A percentile compares a stretch with the other conserved stretches of the same genome.
These are phyloP conservation scores for Thamnaconus septentrionalis DNA, from an alignment of 2,113 vertebrate species.

Conservation along the genomic window DNA sequence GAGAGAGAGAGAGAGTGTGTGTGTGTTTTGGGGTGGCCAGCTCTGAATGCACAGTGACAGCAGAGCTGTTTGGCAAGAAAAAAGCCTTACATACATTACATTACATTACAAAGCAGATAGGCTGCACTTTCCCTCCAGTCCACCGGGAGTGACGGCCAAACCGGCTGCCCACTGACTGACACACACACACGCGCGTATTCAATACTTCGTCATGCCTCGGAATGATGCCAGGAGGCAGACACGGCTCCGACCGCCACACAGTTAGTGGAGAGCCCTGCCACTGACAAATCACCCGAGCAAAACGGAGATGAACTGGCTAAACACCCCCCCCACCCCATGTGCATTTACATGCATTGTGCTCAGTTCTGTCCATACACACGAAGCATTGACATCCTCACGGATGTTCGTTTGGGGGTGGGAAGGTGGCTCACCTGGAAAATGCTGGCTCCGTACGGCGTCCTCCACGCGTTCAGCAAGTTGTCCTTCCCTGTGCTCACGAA, in stretches of 20 bases:
- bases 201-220: no score
- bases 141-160: slow-evolving; percentile 51
- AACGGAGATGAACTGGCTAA: no score
- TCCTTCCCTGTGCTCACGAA: slow-evolving; percentile 88
- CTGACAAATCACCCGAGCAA: no score
- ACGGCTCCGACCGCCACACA: no score
- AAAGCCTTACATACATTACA: slow-evolving; percentile 66
- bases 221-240: no score
- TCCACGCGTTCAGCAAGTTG: slow-evolving; percentile 81
- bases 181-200: slow-evolving; percentile 5
- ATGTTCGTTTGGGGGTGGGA: neutral
- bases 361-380: neutral
- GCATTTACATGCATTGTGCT: neutral
- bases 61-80: slow-evolving; percentile 54
- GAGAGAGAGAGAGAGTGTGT: slow-evolving; percentile 4
- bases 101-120: slow-evolving; percentile 63
- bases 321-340: no score
- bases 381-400: neutral
- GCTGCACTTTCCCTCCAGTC: slow-evolving; percentile 51
- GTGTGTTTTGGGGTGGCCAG: neutral
- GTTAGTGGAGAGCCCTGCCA: no score
- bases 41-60: slow-evolving; percentile 47
- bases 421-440: slow-evolving; percentile 84
- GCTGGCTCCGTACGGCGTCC: slow-evolving; percentile 78
- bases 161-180: slow-evolving; percentile 48